Evolutionary conservation across 1,140 invertebrate species (phyloP).

Genomic region (Spodoptera litura): DNA sequence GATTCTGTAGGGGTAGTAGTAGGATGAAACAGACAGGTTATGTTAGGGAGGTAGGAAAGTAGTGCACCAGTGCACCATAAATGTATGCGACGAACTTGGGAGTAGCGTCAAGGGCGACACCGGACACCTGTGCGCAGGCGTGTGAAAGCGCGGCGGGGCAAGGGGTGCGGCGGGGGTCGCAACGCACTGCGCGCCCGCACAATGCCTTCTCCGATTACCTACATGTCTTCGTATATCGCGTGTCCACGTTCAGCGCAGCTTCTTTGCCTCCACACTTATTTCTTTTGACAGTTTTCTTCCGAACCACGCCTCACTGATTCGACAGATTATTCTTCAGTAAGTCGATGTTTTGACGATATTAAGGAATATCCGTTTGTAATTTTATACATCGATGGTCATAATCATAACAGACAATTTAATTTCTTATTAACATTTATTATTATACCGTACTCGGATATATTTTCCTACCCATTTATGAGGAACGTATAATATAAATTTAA

Average conservation of each 20-base stretch:
- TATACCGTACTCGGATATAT: slow-evolving; percentile 5
- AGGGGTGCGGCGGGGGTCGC: slow-evolving; percentile 60
- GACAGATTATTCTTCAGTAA: slow-evolving; percentile 54
- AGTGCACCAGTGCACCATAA: slow-evolving; percentile 53
- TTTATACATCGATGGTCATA: slow-evolving; percentile 41
- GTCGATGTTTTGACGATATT: slow-evolving; percentile 52
- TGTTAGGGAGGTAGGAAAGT: neutral
- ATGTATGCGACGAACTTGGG: slow-evolving; percentile 73
- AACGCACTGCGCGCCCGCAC: slow-evolving; percentile 80
- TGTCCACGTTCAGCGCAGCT: slow-evolving; percentile 75
- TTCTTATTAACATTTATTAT: slow-evolving; percentile 9
- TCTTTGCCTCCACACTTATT: slow-evolving; percentile 76
- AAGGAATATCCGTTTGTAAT: slow-evolving; percentile 44
- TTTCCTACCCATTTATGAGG: neutral
- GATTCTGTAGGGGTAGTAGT: neutral
- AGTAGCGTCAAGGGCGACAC: slow-evolving; percentile 81
- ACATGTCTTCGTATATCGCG: slow-evolving; percentile 82
- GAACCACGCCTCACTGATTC: slow-evolving; percentile 70
- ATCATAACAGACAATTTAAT: slow-evolving; percentile 33
- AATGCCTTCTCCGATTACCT: slow-evolving; percentile 83
- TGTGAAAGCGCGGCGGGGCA: slow-evolving; percentile 74
- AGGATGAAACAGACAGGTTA: slow-evolving; percentile 24
- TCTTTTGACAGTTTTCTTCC: slow-evolving; percentile 77
- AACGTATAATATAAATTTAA: neutral
- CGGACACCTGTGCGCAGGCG: slow-evolving; percentile 82